phyloP scores from a whole-genome alignment of 2,113 vertebrate species.

The Ciconia maguari region DNA sequence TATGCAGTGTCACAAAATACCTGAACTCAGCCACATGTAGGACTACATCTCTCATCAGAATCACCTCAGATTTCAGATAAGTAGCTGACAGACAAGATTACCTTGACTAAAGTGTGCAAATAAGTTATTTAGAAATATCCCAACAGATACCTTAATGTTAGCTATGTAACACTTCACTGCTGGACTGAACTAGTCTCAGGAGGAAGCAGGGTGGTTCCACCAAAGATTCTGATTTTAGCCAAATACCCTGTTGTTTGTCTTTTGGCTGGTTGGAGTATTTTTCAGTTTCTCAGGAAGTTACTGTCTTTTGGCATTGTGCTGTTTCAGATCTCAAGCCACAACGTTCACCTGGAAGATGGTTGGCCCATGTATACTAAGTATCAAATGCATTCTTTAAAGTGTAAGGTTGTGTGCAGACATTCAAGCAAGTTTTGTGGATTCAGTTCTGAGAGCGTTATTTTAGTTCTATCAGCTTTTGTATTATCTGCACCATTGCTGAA shows the following conservation, averaged over 20 bases:
- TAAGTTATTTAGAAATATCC: neutral
- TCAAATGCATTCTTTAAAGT: neutral
- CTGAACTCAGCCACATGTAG: neutral
- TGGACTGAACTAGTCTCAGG: neutral
- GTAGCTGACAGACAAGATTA: neutral
- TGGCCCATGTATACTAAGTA: neutral
- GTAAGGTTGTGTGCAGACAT: neutral
- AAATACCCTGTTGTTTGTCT: neutral
- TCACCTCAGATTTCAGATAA: neutral
- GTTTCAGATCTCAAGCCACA: neutral
- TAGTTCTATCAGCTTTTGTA: neutral
- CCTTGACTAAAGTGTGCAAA: neutral
- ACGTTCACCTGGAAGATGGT: neutral
- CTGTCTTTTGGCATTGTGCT: neutral
- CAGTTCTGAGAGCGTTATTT: neutral
- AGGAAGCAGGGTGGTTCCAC: neutral
- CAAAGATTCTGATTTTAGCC: neutral
- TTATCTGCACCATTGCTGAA: neutral
- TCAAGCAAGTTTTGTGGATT: neutral
- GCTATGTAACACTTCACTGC: neutral
- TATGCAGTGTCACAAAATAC: neutral
- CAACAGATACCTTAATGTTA: neutral
- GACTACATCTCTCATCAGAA: neutral
- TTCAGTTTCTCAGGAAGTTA: neutral
- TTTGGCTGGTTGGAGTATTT: neutral